These are phyloP conservation scores for Rhyacophila brunnea DNA, from an alignment of 1,140 invertebrate species.

Conservation along the genomic window DNA sequence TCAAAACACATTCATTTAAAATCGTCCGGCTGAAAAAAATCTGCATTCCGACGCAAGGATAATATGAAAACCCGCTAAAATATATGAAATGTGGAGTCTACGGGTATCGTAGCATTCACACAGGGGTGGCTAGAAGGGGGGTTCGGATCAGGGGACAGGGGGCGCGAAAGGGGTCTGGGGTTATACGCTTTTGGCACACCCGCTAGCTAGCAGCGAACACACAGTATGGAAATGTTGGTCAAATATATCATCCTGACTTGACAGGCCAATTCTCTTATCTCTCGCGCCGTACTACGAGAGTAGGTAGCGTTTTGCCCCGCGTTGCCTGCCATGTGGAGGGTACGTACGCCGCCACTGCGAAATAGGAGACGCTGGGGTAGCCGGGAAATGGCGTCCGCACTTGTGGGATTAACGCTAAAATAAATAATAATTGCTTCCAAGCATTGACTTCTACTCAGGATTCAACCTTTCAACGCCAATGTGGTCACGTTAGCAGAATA, in stretches of 20 bases:
- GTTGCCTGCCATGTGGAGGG: conserved; percentile 34
- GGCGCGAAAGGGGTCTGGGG: conserved; percentile 15
- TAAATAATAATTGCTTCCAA: too few relatives aligned
- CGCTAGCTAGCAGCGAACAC: conserved; percentile 37
- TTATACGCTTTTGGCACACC: conserved; percentile 34
- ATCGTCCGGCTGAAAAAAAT: neutral
- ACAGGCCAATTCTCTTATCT: conserved; percentile 86
- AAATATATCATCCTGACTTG: conserved; percentile 84
- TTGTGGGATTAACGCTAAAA: too few relatives aligned
- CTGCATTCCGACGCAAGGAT: too few relatives aligned
- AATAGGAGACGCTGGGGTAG: conserved; percentile 12
- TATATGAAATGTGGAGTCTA: too few relatives aligned
- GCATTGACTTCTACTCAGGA: too few relatives aligned
- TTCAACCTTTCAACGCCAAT: too few relatives aligned
- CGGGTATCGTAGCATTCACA: too few relatives aligned
- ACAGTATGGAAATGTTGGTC: conserved; percentile 79
- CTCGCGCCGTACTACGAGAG: conserved; percentile 48
- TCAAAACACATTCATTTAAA: conserved; percentile 15
- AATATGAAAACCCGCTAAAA: too few relatives aligned
- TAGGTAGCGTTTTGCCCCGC: conserved; percentile 16
- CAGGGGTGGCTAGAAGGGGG: neutral
- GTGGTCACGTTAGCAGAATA: too few relatives aligned
- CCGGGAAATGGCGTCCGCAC: neutral
- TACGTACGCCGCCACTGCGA: conserved; percentile 6
- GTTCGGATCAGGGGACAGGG: neutral